Evolutionary conservation across 1,140 invertebrate genomes (phyloP), one percentile per base, ranked within the genome.

Genomic region (Tribolium castaneum): DNA sequence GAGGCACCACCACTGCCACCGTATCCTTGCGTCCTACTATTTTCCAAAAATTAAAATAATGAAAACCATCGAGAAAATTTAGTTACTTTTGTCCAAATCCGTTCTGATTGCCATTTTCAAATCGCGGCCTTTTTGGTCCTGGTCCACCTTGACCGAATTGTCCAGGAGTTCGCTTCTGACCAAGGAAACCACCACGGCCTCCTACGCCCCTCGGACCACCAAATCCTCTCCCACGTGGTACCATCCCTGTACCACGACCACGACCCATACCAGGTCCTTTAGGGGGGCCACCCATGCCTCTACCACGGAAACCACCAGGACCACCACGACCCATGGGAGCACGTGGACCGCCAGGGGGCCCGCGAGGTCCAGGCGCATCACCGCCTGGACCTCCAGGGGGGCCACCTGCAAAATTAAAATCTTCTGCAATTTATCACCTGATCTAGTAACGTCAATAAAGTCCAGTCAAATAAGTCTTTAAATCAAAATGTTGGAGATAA

Each of bases 21-120:
- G 30, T 78, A 78, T 35, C 52, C 66, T 14, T 80, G 75, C 6
- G 45, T 25, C 9, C 74, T 49, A 51, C 45, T 77, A 50, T 51
- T 9, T 9, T 35, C 3, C 19, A 70, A 14, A 45, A 35, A 66
- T 49, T 70, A 66, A 66, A 12, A 76, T 30, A 30, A 71, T 3
- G 1, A 75, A 75, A 75, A 59, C 6, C 2, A 76, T 13, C n/a
- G 5, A 35, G 2, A 77, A 30, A 22, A 10, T 71, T 34, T 14
- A 35, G 52, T 73, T 66, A 80, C 75, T 66, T 70, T 73, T 80
- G 78, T 45, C 77, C 77, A 50, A 66, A 80, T 54, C 82, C 82
- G 76, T 83, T 83, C 14, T 75, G 71, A 34, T 72, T 74, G 34
- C 73, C 75, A 77, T 80, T 79, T 6, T 83, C 82, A 66, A 80